Evolutionary conservation across 2,797 vertebrate genomes (phyloP).

Genomic region (Acipenser transmontanus): DNA sequence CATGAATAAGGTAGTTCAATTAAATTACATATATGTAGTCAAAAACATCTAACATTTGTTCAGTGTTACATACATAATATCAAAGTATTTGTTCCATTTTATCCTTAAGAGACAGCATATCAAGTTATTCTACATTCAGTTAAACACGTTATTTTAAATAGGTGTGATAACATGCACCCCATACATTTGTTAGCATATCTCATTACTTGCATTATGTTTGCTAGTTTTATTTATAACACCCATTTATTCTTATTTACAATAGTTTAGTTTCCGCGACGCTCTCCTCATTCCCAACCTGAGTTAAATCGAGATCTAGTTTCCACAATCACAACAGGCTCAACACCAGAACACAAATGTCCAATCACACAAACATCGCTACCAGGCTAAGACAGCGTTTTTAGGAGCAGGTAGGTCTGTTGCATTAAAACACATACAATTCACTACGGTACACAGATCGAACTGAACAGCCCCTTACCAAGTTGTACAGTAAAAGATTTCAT

Average conservation of each 20-base stretch:
- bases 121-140: constrained; percentile 37
- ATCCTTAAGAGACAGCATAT: constrained; percentile 47
- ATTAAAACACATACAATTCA: constrained; percentile 69
- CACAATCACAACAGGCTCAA: constrained; percentile 67
- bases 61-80: constrained; percentile 37
- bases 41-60: constrained; percentile 33
- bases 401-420: constrained; percentile 57
- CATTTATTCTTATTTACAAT: constrained; percentile 49
- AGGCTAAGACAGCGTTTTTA: constrained; percentile 70
- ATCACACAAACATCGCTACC: constrained; percentile 80
- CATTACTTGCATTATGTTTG: constrained; percentile 31
- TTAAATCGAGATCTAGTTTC: constrained; percentile 64
- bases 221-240: constrained; percentile 38
- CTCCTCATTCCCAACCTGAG: constrained; percentile 63
- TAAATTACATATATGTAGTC: constrained; percentile 61
- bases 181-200: constrained; percentile 24
- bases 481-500: constrained; percentile 68
- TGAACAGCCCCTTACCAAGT: constrained; percentile 62
- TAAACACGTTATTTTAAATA: constrained; percentile 32
- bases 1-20: constrained; percentile 53
- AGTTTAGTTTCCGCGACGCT: constrained; percentile 70
- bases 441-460: constrained; percentile 60
- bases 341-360: constrained; percentile 72
- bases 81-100: constrained; percentile 22
- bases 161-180: constrained; percentile 29